Percentiles rank a stretch among this genome's conserved stretches.
phyloP scores from a whole-genome alignment of 2,113 vertebrate species.

The Microcebus lehilahytsara region DNA sequence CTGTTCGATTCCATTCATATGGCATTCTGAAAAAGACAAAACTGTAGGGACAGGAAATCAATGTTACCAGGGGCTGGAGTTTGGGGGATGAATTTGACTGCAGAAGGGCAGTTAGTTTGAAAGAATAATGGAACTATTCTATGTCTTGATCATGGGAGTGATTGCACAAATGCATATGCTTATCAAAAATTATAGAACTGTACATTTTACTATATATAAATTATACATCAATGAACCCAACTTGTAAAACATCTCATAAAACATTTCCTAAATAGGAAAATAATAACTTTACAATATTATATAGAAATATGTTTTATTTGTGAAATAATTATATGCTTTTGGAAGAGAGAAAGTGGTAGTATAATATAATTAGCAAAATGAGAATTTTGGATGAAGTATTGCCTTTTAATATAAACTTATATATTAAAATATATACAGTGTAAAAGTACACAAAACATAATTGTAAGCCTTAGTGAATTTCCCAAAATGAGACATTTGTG shows the following conservation, averaged over 20 bases:
- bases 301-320: not conserved
- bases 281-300: not conserved
- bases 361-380: not conserved
- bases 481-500: not conserved
- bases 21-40: not conserved
- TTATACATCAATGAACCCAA: not conserved
- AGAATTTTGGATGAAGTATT: not conserved
- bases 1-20: not conserved
- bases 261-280: not conserved
- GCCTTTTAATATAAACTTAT: not conserved
- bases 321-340: not conserved
- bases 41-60: not conserved
- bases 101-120: not conserved
- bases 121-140: not conserved
- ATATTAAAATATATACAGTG: not conserved
- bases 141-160: not conserved
- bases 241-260: not conserved
- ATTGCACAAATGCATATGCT: not conserved
- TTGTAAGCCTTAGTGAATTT: not conserved
- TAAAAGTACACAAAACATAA: not conserved
- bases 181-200: not conserved
- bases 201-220: not conserved
- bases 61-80: not conserved
- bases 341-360: not conserved
- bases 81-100: not conserved